Percentiles rank a stretch among this genome's conserved stretches.
Evolutionary conservation across 2,888 invertebrate genomes (phyloP).

Genomic region (Pseudolycoriella hygida): DNA sequence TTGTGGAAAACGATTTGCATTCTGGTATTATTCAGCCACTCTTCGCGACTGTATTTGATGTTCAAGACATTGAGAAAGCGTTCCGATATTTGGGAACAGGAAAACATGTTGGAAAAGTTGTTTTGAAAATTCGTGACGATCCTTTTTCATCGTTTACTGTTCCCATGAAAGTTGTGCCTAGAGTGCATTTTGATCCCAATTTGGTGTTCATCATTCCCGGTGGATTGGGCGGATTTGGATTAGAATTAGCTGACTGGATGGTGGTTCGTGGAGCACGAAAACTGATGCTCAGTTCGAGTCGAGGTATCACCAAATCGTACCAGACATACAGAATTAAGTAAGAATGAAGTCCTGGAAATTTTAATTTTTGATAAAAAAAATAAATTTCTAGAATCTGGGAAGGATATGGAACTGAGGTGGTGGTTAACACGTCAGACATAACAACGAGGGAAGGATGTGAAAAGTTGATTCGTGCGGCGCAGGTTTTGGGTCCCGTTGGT

Average conservation of each 20-base stretch:
- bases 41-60: constrained; percentile 40
- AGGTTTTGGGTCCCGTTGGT: constrained; percentile 47
- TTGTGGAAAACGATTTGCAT: constrained; percentile 42
- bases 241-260: constrained; percentile 78
- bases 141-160: constrained; percentile 15
- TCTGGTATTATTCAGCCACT: constrained; percentile 52
- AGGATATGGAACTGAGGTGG: constrained; percentile 46
- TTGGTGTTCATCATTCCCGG: constrained; percentile 44
- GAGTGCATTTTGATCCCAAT: constrained; percentile 20
- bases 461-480: constrained; percentile 44
- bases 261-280: constrained; percentile 63
- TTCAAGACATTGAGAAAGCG: constrained; percentile 49
- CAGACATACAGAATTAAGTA: constrained; percentile 55
- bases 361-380: neutral
- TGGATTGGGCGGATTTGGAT: constrained; percentile 82
- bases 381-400: constrained; percentile 34
- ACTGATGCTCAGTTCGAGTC: constrained; percentile 62
- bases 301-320: constrained; percentile 65
- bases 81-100: constrained; percentile 47
- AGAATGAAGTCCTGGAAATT: constrained; percentile 7
- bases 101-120: constrained; percentile 64
- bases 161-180: constrained; percentile 19
- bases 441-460: constrained; percentile 51
- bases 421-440: constrained; percentile 53
- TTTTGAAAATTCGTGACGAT: constrained; percentile 26